Evolutionary conservation across 2,888 invertebrate genomes (phyloP), one percentile per base, ranked within the genome.

Genomic region (Torymus aiolomorphi): DNA sequence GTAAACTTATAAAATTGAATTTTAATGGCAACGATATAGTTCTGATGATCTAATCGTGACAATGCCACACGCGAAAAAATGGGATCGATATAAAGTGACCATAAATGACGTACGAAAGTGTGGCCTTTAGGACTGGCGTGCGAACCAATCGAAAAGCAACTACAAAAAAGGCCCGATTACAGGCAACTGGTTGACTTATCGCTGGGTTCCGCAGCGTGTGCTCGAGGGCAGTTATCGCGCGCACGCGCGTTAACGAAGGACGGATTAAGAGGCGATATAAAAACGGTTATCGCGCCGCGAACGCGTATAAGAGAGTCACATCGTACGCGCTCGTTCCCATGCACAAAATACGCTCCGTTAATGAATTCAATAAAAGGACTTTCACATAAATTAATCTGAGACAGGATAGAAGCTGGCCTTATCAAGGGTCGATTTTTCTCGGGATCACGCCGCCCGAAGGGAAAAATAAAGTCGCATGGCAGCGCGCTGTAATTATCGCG

Each of bases 281-380:
- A 74, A 73, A 70, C 16, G 20, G 18, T 12, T 79, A 56, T 70
- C 69, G 13, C 18, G 3, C 3, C 8, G 8, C 42, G 42, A 20
- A 5, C 42, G 42, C 42, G 42, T 42, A 42, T 42, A 8, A 42
- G 42, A 42, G 42, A 42, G 42, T 42, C 42, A 42, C 42, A 42
- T 42, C 42, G 42, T 42, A 42, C 71, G 20, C 54, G 61, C 16
- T 42, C 71, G 76, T 80, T 80, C 80, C 73, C 80, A 42, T 42
- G 42, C 8, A 74, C 74, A 56, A 73, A 76, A 76, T 11, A 18
- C 16, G 18, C 14, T n/a, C 61, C 71, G 61, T 76, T 80, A 80
- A 80, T 76, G 80, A 80, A 80, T 80, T 80, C 76, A 80, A 80
- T 80, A 80, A 80, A 73, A 73, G 76, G 62, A 62, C 69, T 63